phyloP scores from a whole-genome alignment of 2,888 invertebrate species.

The Nineta flava region DNA sequence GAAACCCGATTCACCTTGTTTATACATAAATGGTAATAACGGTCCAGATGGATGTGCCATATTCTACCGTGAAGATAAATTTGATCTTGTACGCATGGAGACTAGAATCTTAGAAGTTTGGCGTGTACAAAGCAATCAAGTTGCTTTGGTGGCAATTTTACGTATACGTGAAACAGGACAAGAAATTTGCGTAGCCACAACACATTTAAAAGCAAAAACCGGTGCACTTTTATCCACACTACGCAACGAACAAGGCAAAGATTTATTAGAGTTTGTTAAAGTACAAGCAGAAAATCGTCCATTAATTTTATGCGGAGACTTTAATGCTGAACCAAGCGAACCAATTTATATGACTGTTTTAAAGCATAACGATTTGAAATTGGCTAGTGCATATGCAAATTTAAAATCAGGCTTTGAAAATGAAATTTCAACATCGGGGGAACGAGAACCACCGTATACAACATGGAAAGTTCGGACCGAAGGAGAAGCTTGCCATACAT shows the following conservation, averaged over 20 bases:
- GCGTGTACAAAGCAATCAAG: slow-evolving; percentile 57
- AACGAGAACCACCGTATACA: slow-evolving; percentile 50
- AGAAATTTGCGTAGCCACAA: slow-evolving; percentile 49
- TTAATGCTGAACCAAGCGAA: slow-evolving; percentile 59
- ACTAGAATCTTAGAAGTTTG: slow-evolving; percentile 51
- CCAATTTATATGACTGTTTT: slow-evolving; percentile 47
- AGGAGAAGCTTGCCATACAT: slow-evolving; percentile 54
- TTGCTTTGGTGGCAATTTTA: slow-evolving; percentile 41
- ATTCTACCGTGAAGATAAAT: slow-evolving; percentile 47
- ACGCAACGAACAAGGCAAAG: slow-evolving; percentile 55
- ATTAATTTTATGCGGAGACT: slow-evolving; percentile 53
- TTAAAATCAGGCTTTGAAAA: slow-evolving; percentile 10
- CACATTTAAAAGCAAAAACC: slow-evolving; percentile 57
- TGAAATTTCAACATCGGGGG: slow-evolving; percentile 19
- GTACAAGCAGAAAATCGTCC: slow-evolving; percentile 34
- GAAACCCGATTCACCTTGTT: slow-evolving; percentile 62
- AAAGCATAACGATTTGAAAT: slow-evolving; percentile 24
- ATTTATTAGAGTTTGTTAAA: slow-evolving; percentile 39
- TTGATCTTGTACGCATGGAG: slow-evolving; percentile 39
- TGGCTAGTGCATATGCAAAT: slow-evolving; percentile 38
- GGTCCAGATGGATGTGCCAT: slow-evolving; percentile 69
- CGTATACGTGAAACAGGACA: slow-evolving; percentile 35
- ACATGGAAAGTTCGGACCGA: slow-evolving; percentile 62
- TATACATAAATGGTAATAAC: slow-evolving; percentile 51
- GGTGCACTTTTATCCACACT: slow-evolving; percentile 49